phyloP scores from a whole-genome alignment of 2,888 invertebrate genomes.

The Caprella mutica region DNA sequence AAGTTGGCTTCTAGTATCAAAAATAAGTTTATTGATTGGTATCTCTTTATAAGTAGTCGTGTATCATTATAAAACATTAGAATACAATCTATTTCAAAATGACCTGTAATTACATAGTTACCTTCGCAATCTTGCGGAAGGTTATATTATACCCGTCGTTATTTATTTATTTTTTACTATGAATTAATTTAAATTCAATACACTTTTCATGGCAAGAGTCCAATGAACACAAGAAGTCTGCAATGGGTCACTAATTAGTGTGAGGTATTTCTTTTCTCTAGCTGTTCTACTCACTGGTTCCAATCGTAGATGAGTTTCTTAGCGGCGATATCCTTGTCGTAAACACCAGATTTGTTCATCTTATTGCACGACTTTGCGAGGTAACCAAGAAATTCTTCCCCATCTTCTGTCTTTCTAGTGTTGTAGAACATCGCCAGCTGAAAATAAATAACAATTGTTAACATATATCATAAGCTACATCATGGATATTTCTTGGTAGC shows the following conservation, averaged over 20 bases:
- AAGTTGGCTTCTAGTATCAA: neutral
- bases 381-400: conserved; percentile 55
- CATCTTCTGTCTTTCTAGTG: conserved; percentile 44
- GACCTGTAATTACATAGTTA: neutral
- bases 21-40: no score
- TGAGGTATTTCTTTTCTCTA: conserved; percentile 39
- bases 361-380: conserved; percentile 76
- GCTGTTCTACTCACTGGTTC: conserved; percentile 54
- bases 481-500: neutral
- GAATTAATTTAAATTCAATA: no score
- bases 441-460: conserved; percentile 30
- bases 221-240: neutral
- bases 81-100: no score
- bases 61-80: no score
- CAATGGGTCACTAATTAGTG: neutral
- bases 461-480: neutral
- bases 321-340: conserved; percentile 74
- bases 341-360: conserved; percentile 79
- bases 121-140: neutral
- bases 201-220: no score
- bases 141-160: no score
- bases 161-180: no score
- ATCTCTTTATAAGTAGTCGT: no score
- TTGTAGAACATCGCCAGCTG: conserved; percentile 49
- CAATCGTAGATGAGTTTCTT: conserved; percentile 82